Percentiles rank a stretch among this genome's conserved stretches.
Evolutionary conservation across 2,113 vertebrate genomes (phyloP).

Genomic region (Chaetura pelagica): DNA sequence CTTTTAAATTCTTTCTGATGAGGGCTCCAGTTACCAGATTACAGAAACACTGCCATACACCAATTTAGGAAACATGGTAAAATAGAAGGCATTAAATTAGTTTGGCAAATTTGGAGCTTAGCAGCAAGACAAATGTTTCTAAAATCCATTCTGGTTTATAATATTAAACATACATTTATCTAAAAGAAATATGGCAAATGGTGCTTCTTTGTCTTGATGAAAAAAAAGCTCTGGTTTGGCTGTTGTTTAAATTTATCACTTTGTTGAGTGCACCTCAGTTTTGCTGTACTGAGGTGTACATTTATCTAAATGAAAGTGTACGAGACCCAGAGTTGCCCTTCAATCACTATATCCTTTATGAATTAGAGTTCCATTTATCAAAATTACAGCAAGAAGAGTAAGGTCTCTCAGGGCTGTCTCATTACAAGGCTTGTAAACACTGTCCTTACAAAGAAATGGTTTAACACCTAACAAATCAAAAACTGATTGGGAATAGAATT

Average conservation of each 20-base stretch:
- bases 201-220: not conserved
- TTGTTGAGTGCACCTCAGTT: slow-evolving; percentile 61
- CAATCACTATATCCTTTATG: slow-evolving; percentile 83
- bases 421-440: slow-evolving; percentile 85
- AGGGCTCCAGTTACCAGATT: not conserved
- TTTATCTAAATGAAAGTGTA: slow-evolving; percentile 85
- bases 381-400: slow-evolving; percentile 83
- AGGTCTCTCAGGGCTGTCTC: slow-evolving; percentile 80
- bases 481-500: slow-evolving; percentile 79
- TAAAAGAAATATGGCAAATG: slow-evolving; percentile 32
- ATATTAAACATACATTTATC: slow-evolving; percentile 44
- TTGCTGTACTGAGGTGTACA: slow-evolving; percentile 61
- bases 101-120: slow-evolving; percentile 25
- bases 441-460: slow-evolving; percentile 83
- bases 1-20: not conserved
- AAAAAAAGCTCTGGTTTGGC: slow-evolving; percentile 12
- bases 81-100: not conserved
- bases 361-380: slow-evolving; percentile 88
- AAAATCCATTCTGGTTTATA: slow-evolving; percentile 17
- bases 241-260: slow-evolving; percentile 64
- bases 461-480: slow-evolving; percentile 86
- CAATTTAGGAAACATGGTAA: not conserved
- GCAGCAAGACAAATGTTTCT: slow-evolving; percentile 24
- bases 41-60: not conserved
- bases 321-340: slow-evolving; percentile 75